These are phyloP conservation scores for Pilophorus perplexus DNA, from an alignment of 2,888 invertebrate genomes.

Conservation along the genomic window DNA sequence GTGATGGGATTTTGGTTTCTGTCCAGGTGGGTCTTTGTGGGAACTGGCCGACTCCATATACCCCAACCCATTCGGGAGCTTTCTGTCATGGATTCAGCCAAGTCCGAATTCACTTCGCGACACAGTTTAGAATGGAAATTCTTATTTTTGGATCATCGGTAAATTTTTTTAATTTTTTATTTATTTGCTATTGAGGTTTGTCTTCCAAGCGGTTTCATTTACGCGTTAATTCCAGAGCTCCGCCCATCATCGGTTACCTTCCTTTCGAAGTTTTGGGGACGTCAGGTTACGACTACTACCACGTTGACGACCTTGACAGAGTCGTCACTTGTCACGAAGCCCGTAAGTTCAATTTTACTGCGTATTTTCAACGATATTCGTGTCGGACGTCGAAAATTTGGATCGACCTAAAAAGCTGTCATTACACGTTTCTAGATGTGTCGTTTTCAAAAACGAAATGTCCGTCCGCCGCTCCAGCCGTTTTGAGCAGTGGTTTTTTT, in stretches of 20 bases:
- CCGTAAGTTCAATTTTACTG: conserved; percentile 59
- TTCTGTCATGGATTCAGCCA: conserved; percentile 70
- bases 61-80: conserved; percentile 84
- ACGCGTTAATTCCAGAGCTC: conserved; percentile 60
- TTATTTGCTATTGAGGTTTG: too few species aligned
- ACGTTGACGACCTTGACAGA: conserved; percentile 87
- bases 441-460: too few species aligned
- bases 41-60: conserved; percentile 75
- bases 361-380: neutral
- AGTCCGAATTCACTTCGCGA: conserved; percentile 84
- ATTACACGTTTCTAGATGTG: too few species aligned
- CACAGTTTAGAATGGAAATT: conserved; percentile 97
- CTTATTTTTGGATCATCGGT: conserved; percentile 81
- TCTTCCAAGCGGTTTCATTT: too few species aligned
- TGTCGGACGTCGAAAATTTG: neutral
- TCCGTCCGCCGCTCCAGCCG: too few species aligned
- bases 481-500: too few species aligned
- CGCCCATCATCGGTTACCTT: conserved; percentile 86
- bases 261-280: conserved; percentile 94
- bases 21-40: conserved; percentile 69
- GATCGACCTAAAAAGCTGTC: too few species aligned
- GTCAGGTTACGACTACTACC: conserved; percentile 94
- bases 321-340: conserved; percentile 83
- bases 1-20: neutral
- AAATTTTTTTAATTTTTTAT: conserved; percentile 32